phyloP scores from a whole-genome alignment of 2,888 invertebrate genomes.

The Apodemia zela region DNA sequence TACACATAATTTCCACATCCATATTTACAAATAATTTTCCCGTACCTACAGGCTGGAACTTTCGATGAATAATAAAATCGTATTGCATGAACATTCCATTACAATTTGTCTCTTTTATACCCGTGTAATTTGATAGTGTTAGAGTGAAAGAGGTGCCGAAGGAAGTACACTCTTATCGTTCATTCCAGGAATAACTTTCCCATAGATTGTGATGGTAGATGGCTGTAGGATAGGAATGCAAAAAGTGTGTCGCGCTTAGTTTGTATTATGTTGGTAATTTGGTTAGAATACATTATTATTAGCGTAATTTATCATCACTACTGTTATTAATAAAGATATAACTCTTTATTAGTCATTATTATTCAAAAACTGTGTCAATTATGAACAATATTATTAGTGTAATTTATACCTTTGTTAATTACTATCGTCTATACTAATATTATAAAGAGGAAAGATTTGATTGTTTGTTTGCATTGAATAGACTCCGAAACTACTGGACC shows the following conservation, averaged over 20 bases:
- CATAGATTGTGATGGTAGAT: conserved; percentile 59
- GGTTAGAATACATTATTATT: conserved; percentile 4
- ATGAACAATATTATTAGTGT: no score
- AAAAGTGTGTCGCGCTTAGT: conserved; percentile 46
- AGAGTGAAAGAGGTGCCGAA: conserved; percentile 43
- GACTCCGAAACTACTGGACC: no score
- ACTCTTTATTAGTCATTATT: no score
- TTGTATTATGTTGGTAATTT: conserved; percentile 23
- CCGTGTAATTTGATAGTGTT: conserved; percentile 27
- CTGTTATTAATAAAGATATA: background rate
- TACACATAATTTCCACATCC: conserved; percentile 30
- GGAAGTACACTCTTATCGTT: conserved; percentile 67
- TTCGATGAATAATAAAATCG: conserved; percentile 68
- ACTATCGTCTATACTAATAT: no score
- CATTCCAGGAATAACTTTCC: conserved; percentile 77
- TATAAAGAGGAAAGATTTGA: no score
- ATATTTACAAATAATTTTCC: conserved; percentile 36
- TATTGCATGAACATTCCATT: conserved; percentile 60
- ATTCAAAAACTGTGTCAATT: no score
- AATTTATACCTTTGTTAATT: no score
- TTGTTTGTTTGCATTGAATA: no score
- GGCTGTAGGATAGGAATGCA: conserved; percentile 55
- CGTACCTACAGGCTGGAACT: conserved; percentile 37
- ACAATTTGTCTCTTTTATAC: conserved; percentile 37
- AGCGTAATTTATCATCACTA: background rate